Conservation (phyloP, 2,113 vertebrate genomes). For the Peromyscus polionotus region DNA sequence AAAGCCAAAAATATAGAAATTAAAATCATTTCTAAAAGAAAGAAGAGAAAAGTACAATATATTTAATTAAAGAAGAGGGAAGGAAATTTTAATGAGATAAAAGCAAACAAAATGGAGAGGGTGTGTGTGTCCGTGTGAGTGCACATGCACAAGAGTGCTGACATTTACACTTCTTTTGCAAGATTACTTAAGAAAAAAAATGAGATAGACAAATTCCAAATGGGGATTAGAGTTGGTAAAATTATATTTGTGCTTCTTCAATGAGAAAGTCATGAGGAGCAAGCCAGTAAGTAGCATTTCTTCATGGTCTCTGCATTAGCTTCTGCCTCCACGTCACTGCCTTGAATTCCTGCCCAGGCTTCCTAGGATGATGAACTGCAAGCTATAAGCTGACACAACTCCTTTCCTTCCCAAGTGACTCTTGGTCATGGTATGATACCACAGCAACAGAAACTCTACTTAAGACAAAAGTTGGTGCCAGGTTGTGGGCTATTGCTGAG, state of each 20-base stretch:
- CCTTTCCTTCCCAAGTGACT: neutral
- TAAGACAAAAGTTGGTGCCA: neutral
- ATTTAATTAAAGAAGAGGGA: neutral
- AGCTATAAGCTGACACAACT: neutral
- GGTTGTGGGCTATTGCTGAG: neutral
- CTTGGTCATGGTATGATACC: neutral
- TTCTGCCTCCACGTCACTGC: neutral
- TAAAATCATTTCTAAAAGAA: neutral
- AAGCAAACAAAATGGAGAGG: neutral
- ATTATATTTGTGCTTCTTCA: neutral
- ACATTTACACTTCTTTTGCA: neutral
- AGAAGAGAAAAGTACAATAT: neutral
- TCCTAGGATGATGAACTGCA: neutral
- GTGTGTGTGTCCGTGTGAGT: neutral
- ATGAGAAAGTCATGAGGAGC: neutral
- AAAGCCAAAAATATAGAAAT: neutral
- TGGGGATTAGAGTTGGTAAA: neutral
- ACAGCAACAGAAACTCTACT: neutral
- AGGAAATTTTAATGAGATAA: neutral
- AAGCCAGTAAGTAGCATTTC: neutral
- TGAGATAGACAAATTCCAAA: slow-evolving; percentile 23
- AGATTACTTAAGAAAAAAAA: neutral
- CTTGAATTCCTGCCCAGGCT: neutral
- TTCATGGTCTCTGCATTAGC: neutral
- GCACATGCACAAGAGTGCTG: neutral